Evolutionary conservation across 1,140 invertebrate genomes (phyloP), one percentile per base, ranked within the genome.

Genomic region (Drosophila simulans): DNA sequence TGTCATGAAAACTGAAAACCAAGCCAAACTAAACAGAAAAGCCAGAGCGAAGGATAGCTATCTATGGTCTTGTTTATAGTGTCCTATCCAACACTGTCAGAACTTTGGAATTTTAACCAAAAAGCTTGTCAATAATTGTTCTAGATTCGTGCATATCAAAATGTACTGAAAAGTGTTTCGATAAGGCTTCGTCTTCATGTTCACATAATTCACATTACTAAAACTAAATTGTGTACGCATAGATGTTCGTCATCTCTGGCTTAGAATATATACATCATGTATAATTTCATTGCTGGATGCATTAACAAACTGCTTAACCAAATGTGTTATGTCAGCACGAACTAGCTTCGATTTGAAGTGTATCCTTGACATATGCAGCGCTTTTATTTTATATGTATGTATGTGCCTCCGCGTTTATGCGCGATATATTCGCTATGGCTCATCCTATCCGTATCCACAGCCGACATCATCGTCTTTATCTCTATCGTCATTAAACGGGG

Each of bases 311-410:
- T 31, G 7, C 7, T 7, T 8, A 31, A 22, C 20, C 20, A 22
- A 22, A 22, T 22, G 20, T 22, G 20, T 34, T 34, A 34, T 34
- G 34, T 34, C 11, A 13, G 35, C 12, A 20, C 2, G n/a, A 48
- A n/a, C 22, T 48, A n/a, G 13, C 15, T 40, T 13, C 56, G 20
- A 40, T n/a, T 42, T 22, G 0, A 15, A 63, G 45, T 46, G 25
- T 70, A 52, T 57, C 70, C 80, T 70, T 83, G 80, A 39, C 74
- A 70, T 83, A 77, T 82, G 78, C 60, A 64, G 77, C 58, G 56
- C 49, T 81, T 64, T 69, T 42, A 62, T 66, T 39, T 39, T 39
- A 39, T 39, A 39, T 34, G 5, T 39, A 39, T 34, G 5, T 10
- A 37, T 43, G 39, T 46, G 5, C 27, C 20, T 2, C 11, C 35